Base-by-base conservation (phyloP, 2,888 invertebrate species). In the Tenthredo mesomela region DNA sequence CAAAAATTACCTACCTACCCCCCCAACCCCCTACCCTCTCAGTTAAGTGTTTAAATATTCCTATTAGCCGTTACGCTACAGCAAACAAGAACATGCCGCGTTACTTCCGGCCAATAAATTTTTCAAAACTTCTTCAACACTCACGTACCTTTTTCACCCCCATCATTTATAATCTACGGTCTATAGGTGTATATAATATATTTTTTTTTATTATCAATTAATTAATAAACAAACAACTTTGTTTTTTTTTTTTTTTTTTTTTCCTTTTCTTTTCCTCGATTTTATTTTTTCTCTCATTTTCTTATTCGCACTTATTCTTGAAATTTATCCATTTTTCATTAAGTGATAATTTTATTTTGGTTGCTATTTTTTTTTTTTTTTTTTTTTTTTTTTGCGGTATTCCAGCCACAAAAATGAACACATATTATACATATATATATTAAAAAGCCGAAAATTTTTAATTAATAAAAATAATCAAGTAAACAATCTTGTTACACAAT, bases 91-190 rank as follows among this genome's bases (percentile, higher is more conserved):
- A 73, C 71, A 73, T 33, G 54, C 29, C 33, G 77, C 33, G 77
- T 77, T 77, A 77, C 33, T 77, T 77, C 77, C 77, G 77, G 50
- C 12, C 18, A 54, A 77, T 77, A 54, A 77, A 47, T 50, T 77
- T 77, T 77, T 5, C 61, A 77, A 50, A n/a, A 29, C 33, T 77
- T 77, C 77, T 73, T 18, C 21, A 37, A 61, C 61, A 61, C 61
- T 54, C 54, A 7, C 54, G n/a, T 7, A 6, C 37, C 33, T 33
- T 18, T n/a, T 54, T 54, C n/a, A 9, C 21, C 21, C 10, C 21
- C 9, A 61, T 61, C 61, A 10, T 25, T 61, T 18, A 18, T n/a
- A 9, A n/a, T n/a, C 2, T n/a, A n/a, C 1, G 21, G n/a, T 58
- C 21, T 58, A 4, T 58, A 58, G n/a, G 58, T 7, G 21, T 6